A percentile compares a stretch with the other conserved stretches of the same genome.
Evolutionary conservation across 2,797 vertebrate genomes (phyloP).

Genomic region (Gymnoscopelus braueri): DNA sequence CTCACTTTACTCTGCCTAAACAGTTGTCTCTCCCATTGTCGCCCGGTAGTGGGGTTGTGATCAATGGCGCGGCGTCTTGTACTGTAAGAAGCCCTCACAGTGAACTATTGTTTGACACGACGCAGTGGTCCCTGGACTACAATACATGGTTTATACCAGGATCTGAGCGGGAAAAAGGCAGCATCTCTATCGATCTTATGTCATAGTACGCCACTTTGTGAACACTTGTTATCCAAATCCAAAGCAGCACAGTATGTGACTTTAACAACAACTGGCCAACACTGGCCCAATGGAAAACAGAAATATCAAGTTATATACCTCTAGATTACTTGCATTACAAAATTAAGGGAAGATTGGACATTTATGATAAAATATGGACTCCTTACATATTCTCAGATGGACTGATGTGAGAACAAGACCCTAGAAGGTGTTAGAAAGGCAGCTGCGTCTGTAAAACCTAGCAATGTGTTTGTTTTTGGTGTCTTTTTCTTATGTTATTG

Average conservation of each 20-base stretch:
- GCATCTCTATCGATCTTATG: neutral
- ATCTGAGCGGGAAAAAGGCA: neutral
- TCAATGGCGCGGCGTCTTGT: neutral
- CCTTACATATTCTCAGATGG: no score
- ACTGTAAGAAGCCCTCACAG: neutral
- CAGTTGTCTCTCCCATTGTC: conserved; percentile 26
- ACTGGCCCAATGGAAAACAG: no score
- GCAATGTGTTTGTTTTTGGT: no score
- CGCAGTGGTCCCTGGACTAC: neutral
- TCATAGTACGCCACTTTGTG: neutral
- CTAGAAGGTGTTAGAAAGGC: no score
- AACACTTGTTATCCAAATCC: neutral
- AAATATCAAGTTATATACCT: no score
- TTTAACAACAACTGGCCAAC: no score
- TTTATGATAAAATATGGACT: no score
- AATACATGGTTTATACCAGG: neutral
- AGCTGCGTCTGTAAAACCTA: no score
- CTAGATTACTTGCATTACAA: no score
- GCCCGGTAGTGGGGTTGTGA: neutral
- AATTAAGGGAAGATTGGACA: no score
- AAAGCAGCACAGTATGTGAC: neutral
- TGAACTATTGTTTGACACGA: neutral
- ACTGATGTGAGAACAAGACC: no score
- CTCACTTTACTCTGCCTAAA: conserved; percentile 22
- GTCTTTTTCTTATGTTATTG: no score